Evolutionary conservation across 2,888 invertebrate genomes (phyloP), one percentile per base, ranked within the genome.

Genomic region (Chymomyza amoena): DNA sequence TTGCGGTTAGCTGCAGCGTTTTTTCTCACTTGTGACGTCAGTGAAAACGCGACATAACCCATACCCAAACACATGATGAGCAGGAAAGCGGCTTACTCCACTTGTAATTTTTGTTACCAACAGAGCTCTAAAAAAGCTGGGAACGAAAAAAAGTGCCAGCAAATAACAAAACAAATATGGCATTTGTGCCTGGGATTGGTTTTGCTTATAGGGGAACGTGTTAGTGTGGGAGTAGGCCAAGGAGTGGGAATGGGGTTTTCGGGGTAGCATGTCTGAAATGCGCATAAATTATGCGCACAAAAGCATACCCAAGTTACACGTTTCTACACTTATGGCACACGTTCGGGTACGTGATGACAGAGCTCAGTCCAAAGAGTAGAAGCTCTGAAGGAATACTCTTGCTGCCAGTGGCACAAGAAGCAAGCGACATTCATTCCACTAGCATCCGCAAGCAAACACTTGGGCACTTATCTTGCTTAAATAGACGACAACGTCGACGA

Each of bases 251-350:
- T 54, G 10, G 15, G 57, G 57, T 7, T 16, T 57, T 25, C 5
- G 7, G 39, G 39, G 39, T 13, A 45, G 39, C 39, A 45, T 45
- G 39, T 20, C 57, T 56, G 73, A 79, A 85, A 82, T 85, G 75
- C 75, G 86, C 86, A 87, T 88, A 85, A 88, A 77, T 88, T 87
- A 84, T 85, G 76, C 71, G 74, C 76, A 71, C 73, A 76, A 77
- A 72, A 69, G 74, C 57, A 60, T 65, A 61, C 68, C 61, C 61
- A 61, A 66, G 61, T 54, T 60, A 66, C 39, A 66, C 61, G 61
- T 66, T 61, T 66, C 54, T 32, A 56, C 36, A 32, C 52, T 50
- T 18, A 51, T 51, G 28, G 63, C 32, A 61, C 61, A 61, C 39
- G 61, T 61, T 61, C 32, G 2, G 9, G 13, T 57, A 25, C 57